Evolutionary conservation across 2,888 invertebrate genomes (phyloP), one percentile per base, ranked within the genome.

Genomic region (Drosophila meridionalis): DNA sequence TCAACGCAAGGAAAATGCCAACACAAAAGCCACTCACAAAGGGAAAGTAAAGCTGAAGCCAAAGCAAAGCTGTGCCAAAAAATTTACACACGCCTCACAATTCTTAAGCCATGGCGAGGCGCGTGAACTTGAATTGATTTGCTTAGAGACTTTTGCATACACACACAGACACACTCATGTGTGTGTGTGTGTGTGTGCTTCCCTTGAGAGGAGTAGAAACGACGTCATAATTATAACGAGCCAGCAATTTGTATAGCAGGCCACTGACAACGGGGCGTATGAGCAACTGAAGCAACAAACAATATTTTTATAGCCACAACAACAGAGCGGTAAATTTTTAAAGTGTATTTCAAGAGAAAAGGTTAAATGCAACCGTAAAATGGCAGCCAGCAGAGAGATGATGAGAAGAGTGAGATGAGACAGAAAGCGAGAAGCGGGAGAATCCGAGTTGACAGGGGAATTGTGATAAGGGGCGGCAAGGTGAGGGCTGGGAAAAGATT

Each of bases 61-160:
- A 36, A 30, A 56, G 65, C 56, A 36, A 30, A 56, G 65, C 56
- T 56, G 30, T 42, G 42, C 40, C 50, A 58, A 62, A 11, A 78
- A 75, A 72, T 86, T 83, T 76, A 81, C 69, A 83, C 84, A 83
- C 79, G 87, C 81, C 76, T 71, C 74, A 9, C 72, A 73, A 68
- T 78, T 72, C 76, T 56, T 67, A 60, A 76, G 78, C 71, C 73
- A 66, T 71, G 70, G 73, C 66, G 69, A 80, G 75, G 69, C 69
- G 87, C 89, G 80, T 85, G 88, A 86, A 86, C 89, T 86, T 89
- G 88, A 86, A 86, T 89, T 86, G 88, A 86, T 89, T 89, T 89
- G 89, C 77, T 85, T 74, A 76, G 80, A 82, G 74, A 75, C 67
- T 76, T 74, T 73, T 62, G 11, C 48, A 50, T 14, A 1, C 36